Conservation (phyloP, 2,113 vertebrate species). For the Falcunculus frontatus region DNA sequence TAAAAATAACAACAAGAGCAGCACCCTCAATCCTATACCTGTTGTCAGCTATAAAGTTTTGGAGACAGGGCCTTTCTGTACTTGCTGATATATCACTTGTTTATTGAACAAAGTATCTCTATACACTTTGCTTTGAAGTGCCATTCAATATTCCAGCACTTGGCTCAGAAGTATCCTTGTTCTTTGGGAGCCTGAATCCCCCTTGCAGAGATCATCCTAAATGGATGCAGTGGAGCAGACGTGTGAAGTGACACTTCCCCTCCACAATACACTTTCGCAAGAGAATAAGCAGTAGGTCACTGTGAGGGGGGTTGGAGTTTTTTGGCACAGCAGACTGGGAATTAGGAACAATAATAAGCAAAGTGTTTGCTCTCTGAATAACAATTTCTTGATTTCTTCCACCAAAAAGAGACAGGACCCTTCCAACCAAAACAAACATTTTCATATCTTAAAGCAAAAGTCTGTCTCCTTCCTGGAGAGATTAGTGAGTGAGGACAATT, state of each 20-base stretch:
- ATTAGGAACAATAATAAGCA: slow-evolving; percentile 31
- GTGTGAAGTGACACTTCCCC: not conserved
- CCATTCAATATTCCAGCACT: not conserved
- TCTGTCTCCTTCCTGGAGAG: slow-evolving; percentile 36
- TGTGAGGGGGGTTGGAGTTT: not conserved
- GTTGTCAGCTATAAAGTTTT: not conserved
- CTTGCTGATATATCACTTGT: not conserved
- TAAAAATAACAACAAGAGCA: not conserved
- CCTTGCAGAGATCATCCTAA: not conserved
- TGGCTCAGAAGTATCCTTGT: not conserved
- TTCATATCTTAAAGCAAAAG: slow-evolving; percentile 27
- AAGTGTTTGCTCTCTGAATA: slow-evolving; percentile 36
- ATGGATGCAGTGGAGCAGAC: not conserved
- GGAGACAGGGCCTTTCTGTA: not conserved
- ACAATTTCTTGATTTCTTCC: not conserved
- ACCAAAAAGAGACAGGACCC: not conserved
- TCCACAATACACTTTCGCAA: not conserved
- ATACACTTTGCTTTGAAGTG: not conserved
- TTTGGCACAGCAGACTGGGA: not conserved
- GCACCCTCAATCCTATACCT: not conserved
- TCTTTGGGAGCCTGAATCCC: not conserved
- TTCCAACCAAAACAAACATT: slow-evolving; percentile 56
- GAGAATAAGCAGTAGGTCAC: not conserved
- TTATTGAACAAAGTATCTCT: not conserved
- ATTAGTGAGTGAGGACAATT: slow-evolving; percentile 42